Percentiles rank a stretch among this genome's conserved stretches.
Conservation (phyloP, 2,888 invertebrate genomes). For the Monopis laevigella region DNA sequence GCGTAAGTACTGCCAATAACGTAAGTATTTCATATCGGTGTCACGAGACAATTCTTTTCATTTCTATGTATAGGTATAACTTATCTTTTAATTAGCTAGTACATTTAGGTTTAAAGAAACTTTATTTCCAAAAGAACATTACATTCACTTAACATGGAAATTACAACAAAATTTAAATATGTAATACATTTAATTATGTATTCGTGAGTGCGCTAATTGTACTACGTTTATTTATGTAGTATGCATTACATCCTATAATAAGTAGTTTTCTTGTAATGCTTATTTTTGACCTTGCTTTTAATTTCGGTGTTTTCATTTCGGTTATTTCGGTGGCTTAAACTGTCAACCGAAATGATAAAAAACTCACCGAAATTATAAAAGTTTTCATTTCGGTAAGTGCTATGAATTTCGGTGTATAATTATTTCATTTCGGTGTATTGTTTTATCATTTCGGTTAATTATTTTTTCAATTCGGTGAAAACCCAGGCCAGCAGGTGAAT, state of each 20-base stretch:
- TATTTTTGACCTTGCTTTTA: no score
- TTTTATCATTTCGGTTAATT: no score
- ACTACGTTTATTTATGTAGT: not conserved
- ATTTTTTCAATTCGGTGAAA: not conserved
- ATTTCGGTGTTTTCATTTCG: not conserved
- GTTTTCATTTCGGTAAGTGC: not conserved
- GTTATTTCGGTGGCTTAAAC: not conserved
- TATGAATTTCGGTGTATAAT: not conserved
- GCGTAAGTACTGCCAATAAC: no score
- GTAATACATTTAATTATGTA: not conserved
- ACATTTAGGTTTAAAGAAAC: no score
- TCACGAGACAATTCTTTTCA: not conserved
- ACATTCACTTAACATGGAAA: no score
- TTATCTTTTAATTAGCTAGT: not conserved
- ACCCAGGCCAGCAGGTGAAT: not conserved
- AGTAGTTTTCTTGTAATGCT: not conserved
- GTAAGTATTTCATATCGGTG: not conserved
- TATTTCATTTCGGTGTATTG: not conserved
- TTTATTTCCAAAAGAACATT: no score
- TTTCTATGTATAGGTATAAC: not conserved
- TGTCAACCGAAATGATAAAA: no score
- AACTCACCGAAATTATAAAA: no score
- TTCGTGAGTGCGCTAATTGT: not conserved
- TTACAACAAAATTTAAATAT: no score
- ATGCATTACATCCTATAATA: not conserved